Conservation (phyloP, 2,113 vertebrate genomes). For the Poecile atricapillus region DNA sequence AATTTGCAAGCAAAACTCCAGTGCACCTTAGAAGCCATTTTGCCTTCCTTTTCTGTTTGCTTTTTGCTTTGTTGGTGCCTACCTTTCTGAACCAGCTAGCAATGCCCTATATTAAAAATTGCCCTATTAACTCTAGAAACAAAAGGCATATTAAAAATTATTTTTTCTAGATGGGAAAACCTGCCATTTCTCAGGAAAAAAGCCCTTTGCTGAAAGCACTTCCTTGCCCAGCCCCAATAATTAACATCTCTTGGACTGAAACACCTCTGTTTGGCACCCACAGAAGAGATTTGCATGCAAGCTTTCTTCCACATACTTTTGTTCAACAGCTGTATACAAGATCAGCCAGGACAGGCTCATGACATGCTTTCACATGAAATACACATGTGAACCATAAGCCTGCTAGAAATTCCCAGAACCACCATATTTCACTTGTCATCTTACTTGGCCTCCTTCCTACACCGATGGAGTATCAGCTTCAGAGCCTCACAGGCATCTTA, state of each 20-base stretch:
- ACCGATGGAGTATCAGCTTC: background rate
- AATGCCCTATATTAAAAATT: background rate
- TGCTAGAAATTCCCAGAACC: slow-evolving; percentile 48
- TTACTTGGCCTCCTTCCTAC: slow-evolving; percentile 17
- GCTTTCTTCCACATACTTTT: slow-evolving; percentile 24
- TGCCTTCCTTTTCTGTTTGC: background rate
- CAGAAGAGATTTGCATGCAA: background rate
- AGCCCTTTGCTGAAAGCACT: background rate
- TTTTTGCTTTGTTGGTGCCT: background rate
- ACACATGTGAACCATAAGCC: slow-evolving; percentile 1
- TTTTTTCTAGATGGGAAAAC: background rate
- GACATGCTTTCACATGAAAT: slow-evolving; percentile 47
- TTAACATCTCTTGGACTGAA: background rate
- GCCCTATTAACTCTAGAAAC: background rate
- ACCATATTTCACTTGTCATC: slow-evolving; percentile 39
- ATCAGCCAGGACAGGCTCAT: slow-evolving; percentile 19
- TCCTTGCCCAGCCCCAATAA: background rate
- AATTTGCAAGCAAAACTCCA: background rate
- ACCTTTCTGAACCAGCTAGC: background rate
- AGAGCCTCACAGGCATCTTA: background rate
- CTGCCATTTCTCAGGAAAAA: background rate
- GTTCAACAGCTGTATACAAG: slow-evolving; percentile 2
- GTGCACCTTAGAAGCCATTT: background rate
- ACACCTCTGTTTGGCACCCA: background rate
- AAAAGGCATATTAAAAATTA: background rate